These are phyloP conservation scores for Zaprionus ornatus DNA, from an alignment of 1,140 invertebrate genomes.

Conservation along the genomic window DNA sequence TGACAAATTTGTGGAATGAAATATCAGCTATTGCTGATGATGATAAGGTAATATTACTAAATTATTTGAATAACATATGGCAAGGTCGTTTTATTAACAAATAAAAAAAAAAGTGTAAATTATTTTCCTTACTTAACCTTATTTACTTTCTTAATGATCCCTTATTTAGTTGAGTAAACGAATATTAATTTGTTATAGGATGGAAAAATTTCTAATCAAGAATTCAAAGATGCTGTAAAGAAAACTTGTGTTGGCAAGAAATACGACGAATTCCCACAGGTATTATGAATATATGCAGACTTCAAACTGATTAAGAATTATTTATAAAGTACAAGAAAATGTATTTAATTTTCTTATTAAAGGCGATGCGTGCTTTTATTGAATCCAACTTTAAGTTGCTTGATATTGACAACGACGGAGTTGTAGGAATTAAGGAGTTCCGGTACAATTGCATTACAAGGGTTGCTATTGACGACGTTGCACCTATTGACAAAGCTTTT, in stretches of 20 bases:
- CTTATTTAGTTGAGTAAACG: not conserved
- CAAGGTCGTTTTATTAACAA: not conserved
- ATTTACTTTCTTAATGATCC: not conserved
- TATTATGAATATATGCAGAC: conserved; percentile 61
- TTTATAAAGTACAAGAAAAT: not conserved
- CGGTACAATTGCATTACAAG: conserved; percentile 92
- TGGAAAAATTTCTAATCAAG: conserved; percentile 90
- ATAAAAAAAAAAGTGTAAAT: not conserved
- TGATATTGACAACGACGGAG: conserved; percentile 91
- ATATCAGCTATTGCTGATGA: conserved; percentile 92
- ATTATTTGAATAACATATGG: not conserved
- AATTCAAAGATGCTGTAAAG: conserved; percentile 92
- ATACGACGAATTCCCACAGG: conserved; percentile 91
- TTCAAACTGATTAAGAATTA: not conserved
- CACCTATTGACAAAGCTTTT: conserved; percentile 90
- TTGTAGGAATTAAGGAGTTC: conserved; percentile 91
- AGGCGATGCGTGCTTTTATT: conserved; percentile 92
- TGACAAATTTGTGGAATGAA: conserved; percentile 93
- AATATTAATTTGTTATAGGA: conserved; percentile 85
- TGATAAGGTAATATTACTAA: conserved; percentile 88
- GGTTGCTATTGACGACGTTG: conserved; percentile 90
- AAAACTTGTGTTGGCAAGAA: conserved; percentile 91
- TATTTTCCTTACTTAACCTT: not conserved
- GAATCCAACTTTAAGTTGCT: conserved; percentile 92
- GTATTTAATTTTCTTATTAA: conserved; percentile 37